A percentile compares a stretch with the other conserved stretches of the same genome.
phyloP scores from a whole-genome alignment of 2,797 vertebrate species.

The Eremophila alpestris region DNA sequence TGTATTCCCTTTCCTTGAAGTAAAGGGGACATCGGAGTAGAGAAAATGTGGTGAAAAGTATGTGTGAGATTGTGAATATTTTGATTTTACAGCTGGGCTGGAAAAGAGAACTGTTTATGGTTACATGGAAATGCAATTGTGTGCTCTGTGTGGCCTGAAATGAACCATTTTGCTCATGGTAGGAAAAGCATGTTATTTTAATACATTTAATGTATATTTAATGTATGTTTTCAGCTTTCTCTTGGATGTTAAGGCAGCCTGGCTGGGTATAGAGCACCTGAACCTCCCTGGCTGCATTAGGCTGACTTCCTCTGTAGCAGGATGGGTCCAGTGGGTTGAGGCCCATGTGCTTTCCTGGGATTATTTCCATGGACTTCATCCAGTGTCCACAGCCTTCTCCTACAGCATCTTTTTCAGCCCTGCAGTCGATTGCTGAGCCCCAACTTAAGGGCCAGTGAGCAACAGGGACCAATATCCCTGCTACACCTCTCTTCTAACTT shows the following conservation, averaged over 20 bases:
- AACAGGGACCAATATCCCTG: neutral
- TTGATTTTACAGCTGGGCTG: neutral
- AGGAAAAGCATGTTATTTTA: neutral
- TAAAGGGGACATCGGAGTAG: neutral
- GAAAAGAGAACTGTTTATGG: neutral
- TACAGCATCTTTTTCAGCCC: neutral
- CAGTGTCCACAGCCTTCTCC: neutral
- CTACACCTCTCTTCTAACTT: fast-evolving
- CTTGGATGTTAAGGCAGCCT: neutral
- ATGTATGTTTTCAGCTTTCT: neutral
- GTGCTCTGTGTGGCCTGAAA: neutral
- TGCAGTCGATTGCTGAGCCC: neutral
- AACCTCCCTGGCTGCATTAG: neutral
- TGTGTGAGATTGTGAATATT: neutral
- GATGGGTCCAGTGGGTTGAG: neutral
- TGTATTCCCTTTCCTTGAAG: neutral
- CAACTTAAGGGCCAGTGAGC: neutral
- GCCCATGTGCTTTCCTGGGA: neutral
- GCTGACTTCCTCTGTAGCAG: neutral
- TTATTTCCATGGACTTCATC: neutral
- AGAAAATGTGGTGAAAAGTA: neutral
- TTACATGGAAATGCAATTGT: neutral
- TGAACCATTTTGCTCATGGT: neutral
- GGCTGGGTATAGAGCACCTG: neutral
- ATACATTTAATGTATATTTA: neutral